Evolutionary conservation across 2,888 invertebrate genomes (phyloP).

Genomic region (Drosophila kuntzei): DNA sequence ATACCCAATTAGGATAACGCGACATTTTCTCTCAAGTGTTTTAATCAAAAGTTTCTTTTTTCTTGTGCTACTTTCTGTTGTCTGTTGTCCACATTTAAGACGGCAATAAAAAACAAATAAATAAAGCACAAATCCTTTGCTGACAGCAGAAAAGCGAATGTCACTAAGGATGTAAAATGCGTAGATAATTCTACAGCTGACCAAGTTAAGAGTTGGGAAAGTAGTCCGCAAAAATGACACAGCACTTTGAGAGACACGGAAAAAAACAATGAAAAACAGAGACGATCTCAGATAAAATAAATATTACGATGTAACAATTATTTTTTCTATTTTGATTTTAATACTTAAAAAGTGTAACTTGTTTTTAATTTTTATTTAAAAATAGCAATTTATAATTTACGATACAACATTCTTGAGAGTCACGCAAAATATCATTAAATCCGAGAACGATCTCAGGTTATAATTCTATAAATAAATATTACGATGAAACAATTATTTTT

Average conservation of each 20-base stretch:
- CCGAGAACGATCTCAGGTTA: no score
- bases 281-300: no score
- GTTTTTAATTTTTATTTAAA: no score
- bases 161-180: conserved; percentile 45
- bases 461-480: no score
- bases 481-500: no score
- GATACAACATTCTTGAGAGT: no score
- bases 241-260: conserved; percentile 22
- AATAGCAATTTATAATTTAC: no score
- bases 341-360: no score
- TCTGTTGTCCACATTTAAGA: conserved; percentile 35
- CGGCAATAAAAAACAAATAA: conserved; percentile 73
- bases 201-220: conserved; percentile 5
- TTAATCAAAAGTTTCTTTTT: conserved; percentile 69
- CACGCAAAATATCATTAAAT: no score
- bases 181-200: conserved; percentile 53
- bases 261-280: no score
- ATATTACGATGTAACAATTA: not conserved
- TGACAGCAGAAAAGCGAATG: conserved; percentile 49
- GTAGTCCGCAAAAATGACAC: conserved; percentile 14
- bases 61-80: conserved; percentile 18
- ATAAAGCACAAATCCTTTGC: conserved; percentile 74
- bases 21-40: conserved; percentile 69
- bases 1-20: conserved; percentile 80
- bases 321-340: no score